Base-by-base conservation (phyloP, 2,797 vertebrate genomes). In the Hoplostethus mediterraneus region DNA sequence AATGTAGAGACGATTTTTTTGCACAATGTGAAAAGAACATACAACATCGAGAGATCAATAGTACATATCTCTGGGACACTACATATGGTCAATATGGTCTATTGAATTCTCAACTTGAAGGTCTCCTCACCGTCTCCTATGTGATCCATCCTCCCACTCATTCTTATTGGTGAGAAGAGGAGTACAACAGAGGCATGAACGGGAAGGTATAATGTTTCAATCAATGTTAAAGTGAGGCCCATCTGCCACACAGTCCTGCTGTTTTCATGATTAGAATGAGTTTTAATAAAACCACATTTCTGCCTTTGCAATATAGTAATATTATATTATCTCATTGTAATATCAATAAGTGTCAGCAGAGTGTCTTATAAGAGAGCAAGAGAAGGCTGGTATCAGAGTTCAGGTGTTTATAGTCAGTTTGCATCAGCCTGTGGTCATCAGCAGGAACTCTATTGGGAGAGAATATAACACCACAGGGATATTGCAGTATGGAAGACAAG, bases 191-290 rank as follows among this genome's bases (percentile, higher is more conserved):
- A 49, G 40, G 58, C 40, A 28, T 60, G 40, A 60, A 42, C 21
- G 17, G 57, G 5, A 42, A 8, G 40, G 16, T 28, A 28, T 28
- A 28, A 28, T 28, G 10, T 11, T 6, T 17, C 6, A n/a, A 45
- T 45, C 58, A 10, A 45, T 60, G 40, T 60, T 59, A 38, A 30
- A 56, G 47, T 25, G 57, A 63, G 5, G 42, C 16, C 45, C 31
- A 17, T 52, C 14, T 13, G 21, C 21, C 12, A 5, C 3, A 12
- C 51, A 53, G 47, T 45, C 0, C 33, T 9, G 47, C 31, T 44
- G 11, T 42, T 30, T 74, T 45, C 6, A 59, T 64, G 51, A 52
- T 13, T 72, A 53, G 57, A 36, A 16, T 48, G 11, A 21, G 74
- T 72, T 48, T 59, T 11, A 47, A 63, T 52, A 25, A 21, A 30